Base-by-base conservation (phyloP, 1,140 invertebrate species). In the Leguminivora glycinivorella region DNA sequence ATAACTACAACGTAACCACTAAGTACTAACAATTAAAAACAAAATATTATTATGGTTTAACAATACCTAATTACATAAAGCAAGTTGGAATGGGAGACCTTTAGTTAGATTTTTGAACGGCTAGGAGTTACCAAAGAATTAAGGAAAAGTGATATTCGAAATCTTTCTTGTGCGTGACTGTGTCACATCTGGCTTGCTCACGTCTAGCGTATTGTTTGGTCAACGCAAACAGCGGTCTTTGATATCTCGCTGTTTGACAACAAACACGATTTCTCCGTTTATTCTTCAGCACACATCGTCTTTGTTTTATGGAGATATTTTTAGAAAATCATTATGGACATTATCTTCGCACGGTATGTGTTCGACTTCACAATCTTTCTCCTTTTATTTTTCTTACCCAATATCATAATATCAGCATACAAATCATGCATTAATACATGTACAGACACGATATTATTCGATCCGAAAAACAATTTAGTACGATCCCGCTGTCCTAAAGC, bases 171-270 rank as follows among this genome's bases (percentile, higher is more conserved):
- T 52, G 47, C 40, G 40, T 43, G 17, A 52, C 22, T 52, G 47
- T 52, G 19, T 52, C 47, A 52, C 72, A 67, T 70, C 74, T 72
- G 67, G 68, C 70, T 71, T 38, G 74, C 73, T 76, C 74, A 71
- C 76, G 75, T 76, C 77, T 73, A 75, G 70, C 60, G 47, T 63
- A 66, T 56, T 26, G 69, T 74, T 74, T 79, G 74, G 67, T 70
- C 66, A 56, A 67, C 29, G 17, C 72, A 77, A 74, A 77, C 75
- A 79, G 73, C 69, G 24, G 26, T 71, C 68, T 77, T 69, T 75
- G 74, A 74, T 79, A 74, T 70, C 73, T 31, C 52, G 58, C 75
- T 77, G 77, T 79, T 77, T 75, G 69, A 22, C 22, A 56, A 72
- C 77, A 77, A 76, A 76, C 70, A 72, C 66, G 5, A 43, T 71